Base-by-base conservation (phyloP, 2,113 vertebrate species). In the Ictalurus punctatus region DNA sequence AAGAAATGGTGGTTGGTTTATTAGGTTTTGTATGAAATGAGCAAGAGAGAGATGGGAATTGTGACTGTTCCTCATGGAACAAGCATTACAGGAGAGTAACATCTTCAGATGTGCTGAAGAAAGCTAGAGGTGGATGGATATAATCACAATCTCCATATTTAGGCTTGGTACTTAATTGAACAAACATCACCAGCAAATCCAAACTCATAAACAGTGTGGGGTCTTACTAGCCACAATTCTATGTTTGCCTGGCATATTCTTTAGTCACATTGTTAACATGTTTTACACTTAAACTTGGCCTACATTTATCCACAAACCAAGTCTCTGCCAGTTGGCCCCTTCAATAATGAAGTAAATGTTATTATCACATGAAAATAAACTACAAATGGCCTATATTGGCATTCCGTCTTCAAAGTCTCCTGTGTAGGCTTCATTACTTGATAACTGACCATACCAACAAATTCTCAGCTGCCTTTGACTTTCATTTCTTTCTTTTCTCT, bases 1-100 rank as follows among this genome's bases (percentile, higher is more conserved):
- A 30, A 78, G 80, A 87, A 87, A 69, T 40, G 23, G 37, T 87
- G 61, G 67, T 30, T 83, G 76, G 71, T 86, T 78, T 82, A 69
- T 84, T 87, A 84, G 52, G 54, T 67, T 23, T 12, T 4, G 74
- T 76, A 40, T 87, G 71, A 84, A 54, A 54, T 83, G 30, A 83
- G 0, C 6, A 37, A 74, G 40, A 83, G 19, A 67, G 25, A 87
- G 30, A 65, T n/a, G 16, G 34, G 30, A 73, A 84, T 69, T 48
- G n/a, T 63, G 37, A 37, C 40, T 76, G 61, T 86, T 8, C 58
- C 69, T 59, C 30, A 76, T 54, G 25, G 25, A 37, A 25, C 3
- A 12, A 69, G 61, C 54, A 34, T 34, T 81, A 54, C 78, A 87
- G 19, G 44, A 61, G 17, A 54, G 19, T 69, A 52, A n/a, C n/a